Conservation (phyloP, 2,888 invertebrate genomes). For the Elgonia sp. region DNA sequence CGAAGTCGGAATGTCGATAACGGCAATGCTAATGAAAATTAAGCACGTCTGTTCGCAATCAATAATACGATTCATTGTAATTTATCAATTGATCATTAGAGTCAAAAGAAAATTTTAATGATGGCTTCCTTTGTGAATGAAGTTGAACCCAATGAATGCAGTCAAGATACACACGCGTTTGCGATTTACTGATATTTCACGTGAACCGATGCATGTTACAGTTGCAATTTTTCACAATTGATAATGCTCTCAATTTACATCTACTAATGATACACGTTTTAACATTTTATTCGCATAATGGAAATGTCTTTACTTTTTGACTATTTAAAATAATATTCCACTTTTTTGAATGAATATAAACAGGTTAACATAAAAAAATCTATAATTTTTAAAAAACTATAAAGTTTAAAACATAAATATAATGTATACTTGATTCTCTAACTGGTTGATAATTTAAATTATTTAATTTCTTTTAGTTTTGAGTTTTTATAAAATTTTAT, state of each 20-base stretch:
- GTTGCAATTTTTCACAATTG: slow-evolving; percentile 22
- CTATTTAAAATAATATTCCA: not conserved
- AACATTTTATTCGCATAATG: not conserved
- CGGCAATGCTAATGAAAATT: slow-evolving; percentile 39
- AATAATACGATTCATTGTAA: slow-evolving; percentile 31
- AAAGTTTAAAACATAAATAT: too few species aligned
- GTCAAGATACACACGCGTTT: slow-evolving; percentile 18
- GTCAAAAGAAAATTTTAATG: slow-evolving; percentile 18
- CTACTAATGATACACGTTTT: not conserved
- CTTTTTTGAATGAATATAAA: too few species aligned
- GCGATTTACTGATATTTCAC: slow-evolving; percentile 25
- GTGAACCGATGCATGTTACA: slow-evolving; percentile 32
- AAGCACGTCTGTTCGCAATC: slow-evolving; percentile 23
- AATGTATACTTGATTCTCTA: too few species aligned
- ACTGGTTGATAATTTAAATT: too few species aligned
- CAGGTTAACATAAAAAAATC: too few species aligned
- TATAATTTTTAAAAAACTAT: too few species aligned
- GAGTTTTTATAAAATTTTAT: too few species aligned
- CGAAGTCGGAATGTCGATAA: slow-evolving; percentile 34
- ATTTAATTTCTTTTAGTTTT: too few species aligned
- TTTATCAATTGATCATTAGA: slow-evolving; percentile 36
- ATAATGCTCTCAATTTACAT: slow-evolving; percentile 24
- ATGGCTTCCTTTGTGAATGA: slow-evolving; percentile 5
- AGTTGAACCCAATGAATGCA: slow-evolving; percentile 17
- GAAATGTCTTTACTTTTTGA: not conserved